Conservation (phyloP, 2,113 vertebrate species). For the Dolichallabes microphthalmus region DNA sequence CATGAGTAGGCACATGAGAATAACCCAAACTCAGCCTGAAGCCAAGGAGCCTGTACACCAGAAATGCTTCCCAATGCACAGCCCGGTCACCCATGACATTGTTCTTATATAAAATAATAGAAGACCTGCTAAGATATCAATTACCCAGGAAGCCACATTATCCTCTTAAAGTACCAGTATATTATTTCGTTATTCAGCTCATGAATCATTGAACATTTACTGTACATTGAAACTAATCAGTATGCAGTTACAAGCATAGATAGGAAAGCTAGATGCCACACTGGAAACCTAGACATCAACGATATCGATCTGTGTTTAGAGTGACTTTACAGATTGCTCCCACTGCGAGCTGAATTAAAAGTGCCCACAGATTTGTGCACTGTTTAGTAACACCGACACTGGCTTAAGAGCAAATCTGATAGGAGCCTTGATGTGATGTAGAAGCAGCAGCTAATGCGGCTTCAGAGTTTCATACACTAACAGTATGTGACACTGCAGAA, state of each 20-base stretch:
- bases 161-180: neutral
- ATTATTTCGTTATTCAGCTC: neutral
- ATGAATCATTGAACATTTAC: neutral
- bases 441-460: neutral
- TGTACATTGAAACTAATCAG: neutral
- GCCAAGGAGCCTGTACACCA: neutral
- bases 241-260: neutral
- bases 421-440: neutral
- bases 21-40: neutral
- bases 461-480: neutral
- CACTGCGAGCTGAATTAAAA: neutral
- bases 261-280: slow-evolving; percentile 2
- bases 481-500: neutral
- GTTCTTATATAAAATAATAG: neutral
- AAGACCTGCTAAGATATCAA: neutral
- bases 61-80: neutral
- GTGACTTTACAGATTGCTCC: neutral
- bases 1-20: neutral
- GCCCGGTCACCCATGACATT: neutral
- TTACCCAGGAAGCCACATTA: neutral
- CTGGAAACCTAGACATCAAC: neutral
- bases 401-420: neutral
- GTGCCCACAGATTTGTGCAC: neutral
- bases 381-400: neutral
- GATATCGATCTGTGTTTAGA: neutral